Evolutionary conservation across 2,797 vertebrate genomes (phyloP), one percentile per base, ranked within the genome.

Genomic region (Rhyacichthys aspro): DNA sequence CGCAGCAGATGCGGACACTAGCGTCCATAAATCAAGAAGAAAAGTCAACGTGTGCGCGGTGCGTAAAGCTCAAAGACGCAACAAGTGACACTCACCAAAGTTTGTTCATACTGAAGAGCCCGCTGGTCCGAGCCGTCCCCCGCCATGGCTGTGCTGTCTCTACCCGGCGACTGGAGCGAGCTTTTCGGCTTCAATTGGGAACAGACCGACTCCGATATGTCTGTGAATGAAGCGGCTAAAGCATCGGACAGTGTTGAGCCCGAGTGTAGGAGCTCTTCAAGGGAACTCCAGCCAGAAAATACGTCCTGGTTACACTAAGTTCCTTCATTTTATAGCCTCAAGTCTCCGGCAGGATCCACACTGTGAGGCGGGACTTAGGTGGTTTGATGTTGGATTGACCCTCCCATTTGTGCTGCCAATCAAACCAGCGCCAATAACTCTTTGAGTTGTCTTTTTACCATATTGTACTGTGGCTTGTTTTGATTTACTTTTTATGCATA

Each of bases 61-160:
- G 63, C 17, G n/a, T 55, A 72, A 79, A 82, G 68, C 75, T 62
- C 47, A 54, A 19, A 59, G 32, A 1, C 44, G 52, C 81, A 78
- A 81, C 78, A 74, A 57, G 77, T 78, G 23, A 7, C n/a, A 91
- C 97, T 95, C 78, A 98, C 97, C 95, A 98, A 78, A 69, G 96
- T 98, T 87, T 98, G 96, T 61, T 98, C 96, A 73, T 98, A 98
- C 74, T 98, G 96, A 75, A 98, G 94, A 77, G 95, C 96, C 67
- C 96, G 94, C 86, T 94, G 95, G 64, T 94, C 95, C 44, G 93
- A 91, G 63, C 94, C 94, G 62, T 93, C 94, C 73, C 85, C 91
- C 18, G 92, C 90, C 92, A 92, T 92, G 85, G 78, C 76, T 86
- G 70, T 23, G 71, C 75, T 60, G 63, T 52, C 55, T 53, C 17